These are phyloP conservation scores for Salvelinus fontinalis DNA, from an alignment of 2,113 vertebrate genomes.

Conservation along the genomic window DNA sequence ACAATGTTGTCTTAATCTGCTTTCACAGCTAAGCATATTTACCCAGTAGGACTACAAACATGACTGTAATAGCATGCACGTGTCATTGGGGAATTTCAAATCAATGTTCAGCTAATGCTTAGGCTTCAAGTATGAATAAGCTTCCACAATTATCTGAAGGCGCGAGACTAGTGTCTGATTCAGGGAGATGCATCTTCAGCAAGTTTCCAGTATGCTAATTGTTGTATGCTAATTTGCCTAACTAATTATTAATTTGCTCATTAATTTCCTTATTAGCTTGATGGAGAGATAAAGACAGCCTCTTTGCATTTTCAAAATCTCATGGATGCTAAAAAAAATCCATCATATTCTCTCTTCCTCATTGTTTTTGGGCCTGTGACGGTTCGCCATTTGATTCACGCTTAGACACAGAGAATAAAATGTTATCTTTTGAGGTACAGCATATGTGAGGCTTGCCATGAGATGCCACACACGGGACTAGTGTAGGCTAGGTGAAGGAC, in stretches of 20 bases:
- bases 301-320: not conserved
- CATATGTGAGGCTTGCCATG: no score
- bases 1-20: slow-evolving; percentile 69
- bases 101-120: slow-evolving; percentile 61
- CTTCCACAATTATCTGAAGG: slow-evolving; percentile 53
- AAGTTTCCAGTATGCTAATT: slow-evolving; percentile 31
- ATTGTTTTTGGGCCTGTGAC: no score
- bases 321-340: no score
- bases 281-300: slow-evolving; percentile 5
- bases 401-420: no score
- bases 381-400: no score
- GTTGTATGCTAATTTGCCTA: slow-evolving; percentile 44
- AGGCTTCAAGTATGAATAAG: slow-evolving; percentile 70
- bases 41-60: slow-evolving; percentile 74
- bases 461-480: no score
- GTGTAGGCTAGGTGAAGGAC: no score
- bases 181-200: slow-evolving; percentile 31
- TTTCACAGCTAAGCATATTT: slow-evolving; percentile 74
- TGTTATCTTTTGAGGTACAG: no score
- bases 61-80: slow-evolving; percentile 65
- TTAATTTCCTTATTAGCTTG: slow-evolving; percentile 36
- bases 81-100: slow-evolving; percentile 65
- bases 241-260: slow-evolving; percentile 45
- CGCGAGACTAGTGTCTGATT: slow-evolving; percentile 43
- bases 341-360: no score